Evolutionary conservation across 2,888 invertebrate genomes (phyloP), one percentile per base, ranked within the genome.

Genomic region (Pseudanteris insignis): DNA sequence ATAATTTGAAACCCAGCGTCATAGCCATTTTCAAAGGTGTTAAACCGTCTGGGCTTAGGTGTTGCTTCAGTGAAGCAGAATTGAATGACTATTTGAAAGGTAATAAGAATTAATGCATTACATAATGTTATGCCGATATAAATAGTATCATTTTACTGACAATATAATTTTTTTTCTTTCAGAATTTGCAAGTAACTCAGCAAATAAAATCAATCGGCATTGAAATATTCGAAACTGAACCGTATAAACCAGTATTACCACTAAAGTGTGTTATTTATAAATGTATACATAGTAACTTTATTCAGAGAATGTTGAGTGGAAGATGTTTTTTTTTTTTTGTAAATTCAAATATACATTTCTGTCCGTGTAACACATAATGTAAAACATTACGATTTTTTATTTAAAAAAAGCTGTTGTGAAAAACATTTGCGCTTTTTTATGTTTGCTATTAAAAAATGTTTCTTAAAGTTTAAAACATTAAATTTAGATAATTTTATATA

Each of bases 1-100:
- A 83, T 69, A 85, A 86, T 64, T 72, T 86, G 43, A 86, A 86
- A 67, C 83, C 85, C 1, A 85, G 84, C 65, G 82, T 86, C 8
- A 79, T 85, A 2, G 79, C 82, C 34, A 84, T 84, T 25, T 84
- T 86, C 67, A 82, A 83, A 73, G 86, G 85, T 0, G 84, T 86
- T 1, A 83, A 83, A 66, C 85, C 85, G 0, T 81, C 81, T 41
- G 83, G 83, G 59, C 83, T 86, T 65, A 80, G 81, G 32, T 83
- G 83, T 65, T 85, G 85, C 69, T 78, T 81, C 40, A 84, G 81
- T 25, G 85, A 84, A 68, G 71, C 69, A 1, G 84, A 86, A 70
- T 78, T 86, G 9, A 83, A 84, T 64, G 82, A 83, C 43, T 79
- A 83, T 48, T 76, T 86, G 18, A 83, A 83, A 78, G 81, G 84